Percentiles rank a stretch among this genome's conserved stretches.
Evolutionary conservation across 2,113 vertebrate species (phyloP).

Genomic region (Taxidea taxus): DNA sequence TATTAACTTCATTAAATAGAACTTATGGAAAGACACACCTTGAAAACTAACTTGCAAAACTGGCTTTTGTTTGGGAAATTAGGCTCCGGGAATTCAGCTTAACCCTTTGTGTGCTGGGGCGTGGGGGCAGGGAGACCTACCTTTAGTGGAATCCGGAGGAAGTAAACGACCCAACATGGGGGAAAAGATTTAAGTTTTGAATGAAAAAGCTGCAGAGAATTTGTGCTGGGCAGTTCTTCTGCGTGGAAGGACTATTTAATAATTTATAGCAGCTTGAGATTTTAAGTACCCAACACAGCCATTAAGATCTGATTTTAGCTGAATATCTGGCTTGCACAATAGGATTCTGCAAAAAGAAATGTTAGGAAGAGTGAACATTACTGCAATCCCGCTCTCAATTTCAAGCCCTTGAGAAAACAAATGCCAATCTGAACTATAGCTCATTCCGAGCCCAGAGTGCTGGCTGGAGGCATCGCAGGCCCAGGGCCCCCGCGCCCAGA

Average conservation of each 20-base stretch:
- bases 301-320: slow-evolving; percentile 61
- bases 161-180: background rate
- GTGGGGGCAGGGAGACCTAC: background rate
- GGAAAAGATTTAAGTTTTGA: background rate
- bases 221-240: background rate
- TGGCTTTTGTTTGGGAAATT: background rate
- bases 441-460: slow-evolving; percentile 72
- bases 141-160: background rate
- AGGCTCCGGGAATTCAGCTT: background rate
- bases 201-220: slow-evolving; percentile 11
- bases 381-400: slow-evolving; percentile 61
- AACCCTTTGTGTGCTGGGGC: background rate
- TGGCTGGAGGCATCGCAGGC: slow-evolving; percentile 80
- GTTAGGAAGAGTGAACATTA: slow-evolving; percentile 54
- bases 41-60: slow-evolving; percentile 12
- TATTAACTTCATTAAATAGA: slow-evolving; percentile 16
- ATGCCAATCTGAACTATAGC: slow-evolving; percentile 69
- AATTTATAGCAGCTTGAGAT: slow-evolving; percentile 24
- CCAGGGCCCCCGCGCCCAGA: slow-evolving; percentile 77
- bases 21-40: background rate
- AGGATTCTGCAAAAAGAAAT: slow-evolving; percentile 55
- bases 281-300: slow-evolving; percentile 59
- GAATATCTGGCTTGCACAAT: slow-evolving; percentile 55
- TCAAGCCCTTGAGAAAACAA: slow-evolving; percentile 81
- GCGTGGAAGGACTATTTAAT: background rate